phyloP scores from a whole-genome alignment of 2,113 vertebrate species.

The Vombatus ursinus region DNA sequence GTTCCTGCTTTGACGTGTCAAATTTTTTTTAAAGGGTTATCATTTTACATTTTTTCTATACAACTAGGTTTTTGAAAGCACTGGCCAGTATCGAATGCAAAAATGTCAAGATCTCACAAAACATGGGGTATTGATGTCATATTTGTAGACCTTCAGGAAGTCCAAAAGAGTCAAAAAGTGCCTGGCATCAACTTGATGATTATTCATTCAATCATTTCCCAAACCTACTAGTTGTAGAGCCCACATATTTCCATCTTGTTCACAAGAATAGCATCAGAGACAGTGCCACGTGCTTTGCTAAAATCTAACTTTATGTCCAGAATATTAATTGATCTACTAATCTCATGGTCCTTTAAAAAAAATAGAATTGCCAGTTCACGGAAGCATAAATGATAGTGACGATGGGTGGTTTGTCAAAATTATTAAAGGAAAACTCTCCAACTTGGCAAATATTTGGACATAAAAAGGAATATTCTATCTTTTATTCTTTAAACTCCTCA shows the following conservation, averaged over 20 bases:
- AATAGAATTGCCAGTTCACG: neutral
- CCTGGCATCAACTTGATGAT: neutral
- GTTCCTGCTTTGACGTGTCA: neutral
- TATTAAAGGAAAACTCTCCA: constrained; percentile 2
- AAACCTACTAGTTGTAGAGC: neutral
- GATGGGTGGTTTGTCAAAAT: neutral
- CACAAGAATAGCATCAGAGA: neutral
- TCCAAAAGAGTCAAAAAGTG: neutral
- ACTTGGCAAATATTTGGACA: constrained; percentile 8
- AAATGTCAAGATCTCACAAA: neutral
- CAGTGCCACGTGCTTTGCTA: neutral
- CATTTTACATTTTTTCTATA: neutral
- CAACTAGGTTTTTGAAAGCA: neutral
- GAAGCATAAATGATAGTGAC: neutral
- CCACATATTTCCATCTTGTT: neutral
- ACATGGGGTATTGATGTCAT: neutral
- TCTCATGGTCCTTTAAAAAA: neutral
- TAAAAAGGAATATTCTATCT: neutral
- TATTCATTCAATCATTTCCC: neutral
- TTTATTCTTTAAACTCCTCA: neutral
- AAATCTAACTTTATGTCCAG: neutral
- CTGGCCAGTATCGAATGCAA: neutral
- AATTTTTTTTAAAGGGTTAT: neutral
- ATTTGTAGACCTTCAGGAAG: neutral
- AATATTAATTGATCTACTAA: neutral